Percentiles rank a stretch among this genome's conserved stretches.
phyloP scores from a whole-genome alignment of 2,113 vertebrate species.

The Mola mola region DNA sequence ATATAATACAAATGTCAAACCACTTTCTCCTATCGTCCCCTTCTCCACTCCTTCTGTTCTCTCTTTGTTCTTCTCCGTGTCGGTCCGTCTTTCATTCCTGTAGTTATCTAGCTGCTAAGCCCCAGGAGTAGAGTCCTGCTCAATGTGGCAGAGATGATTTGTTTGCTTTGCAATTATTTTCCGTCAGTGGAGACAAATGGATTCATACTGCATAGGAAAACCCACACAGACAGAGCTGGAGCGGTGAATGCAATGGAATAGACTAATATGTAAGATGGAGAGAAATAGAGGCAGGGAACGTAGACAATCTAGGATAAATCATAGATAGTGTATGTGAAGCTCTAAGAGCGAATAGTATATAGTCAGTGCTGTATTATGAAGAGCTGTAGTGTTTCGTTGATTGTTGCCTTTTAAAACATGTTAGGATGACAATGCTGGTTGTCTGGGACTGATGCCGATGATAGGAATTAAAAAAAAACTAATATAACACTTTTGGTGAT shows the following conservation, averaged over 20 bases:
- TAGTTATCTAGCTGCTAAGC: conserved; percentile 75
- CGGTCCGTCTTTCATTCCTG: conserved; percentile 57
- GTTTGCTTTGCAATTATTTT: conserved; percentile 99
- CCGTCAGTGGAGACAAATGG: conserved; percentile 96
- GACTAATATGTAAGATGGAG: conserved; percentile 44
- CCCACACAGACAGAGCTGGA: conserved; percentile 75
- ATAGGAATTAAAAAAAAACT: too few species aligned
- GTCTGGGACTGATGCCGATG: too few species aligned
- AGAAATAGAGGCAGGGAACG: conserved; percentile 55
- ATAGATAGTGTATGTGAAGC: conserved; percentile 10
- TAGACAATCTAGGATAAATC: conserved; percentile 34
- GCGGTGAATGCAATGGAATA: conserved; percentile 40
- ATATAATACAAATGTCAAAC: conserved; percentile 73
- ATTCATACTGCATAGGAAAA: conserved; percentile 84
- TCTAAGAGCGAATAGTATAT: not conserved
- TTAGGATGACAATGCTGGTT: too few species aligned
- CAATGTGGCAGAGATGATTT: conserved; percentile 92
- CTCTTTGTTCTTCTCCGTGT: conserved; percentile 37
- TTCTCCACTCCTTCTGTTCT: conserved; percentile 24
- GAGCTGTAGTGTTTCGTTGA: not conserved
- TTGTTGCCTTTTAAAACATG: too few species aligned
- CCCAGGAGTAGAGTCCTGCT: conserved; percentile 84
- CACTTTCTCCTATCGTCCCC: conserved; percentile 51
- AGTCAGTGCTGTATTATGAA: not conserved
- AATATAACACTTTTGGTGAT: too few species aligned